Conservation (phyloP, 2,113 vertebrate species). For the Pseudois nayaur region DNA sequence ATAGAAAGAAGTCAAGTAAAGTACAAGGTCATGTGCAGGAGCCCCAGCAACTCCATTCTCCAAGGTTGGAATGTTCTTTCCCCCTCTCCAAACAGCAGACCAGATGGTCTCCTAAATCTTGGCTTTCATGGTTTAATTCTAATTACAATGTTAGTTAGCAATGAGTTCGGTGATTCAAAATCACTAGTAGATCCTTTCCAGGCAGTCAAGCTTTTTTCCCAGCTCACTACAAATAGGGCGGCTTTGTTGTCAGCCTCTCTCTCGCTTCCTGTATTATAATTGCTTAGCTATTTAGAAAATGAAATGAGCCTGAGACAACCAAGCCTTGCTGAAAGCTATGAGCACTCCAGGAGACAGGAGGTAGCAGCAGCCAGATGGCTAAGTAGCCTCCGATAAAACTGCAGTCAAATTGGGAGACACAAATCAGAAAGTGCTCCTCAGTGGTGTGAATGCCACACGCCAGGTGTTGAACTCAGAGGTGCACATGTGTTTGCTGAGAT, state of each 20-base stretch:
- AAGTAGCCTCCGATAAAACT: not conserved
- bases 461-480: conserved; percentile 26
- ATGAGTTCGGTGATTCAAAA: conserved; percentile 55
- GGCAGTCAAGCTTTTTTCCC: not conserved
- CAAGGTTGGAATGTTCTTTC: conserved; percentile 50
- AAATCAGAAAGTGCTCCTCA: conserved; percentile 11
- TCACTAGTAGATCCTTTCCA: conserved; percentile 27
- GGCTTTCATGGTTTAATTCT: conserved; percentile 53
- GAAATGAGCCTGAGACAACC: conserved; percentile 40
- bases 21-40: conserved; percentile 60
- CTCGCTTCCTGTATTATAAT: conserved; percentile 29
- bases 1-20: conserved; percentile 48
- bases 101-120: conserved; percentile 60
- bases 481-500: not conserved
- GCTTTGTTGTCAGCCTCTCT: conserved; percentile 21
- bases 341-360: not conserved
- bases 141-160: conserved; percentile 66
- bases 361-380: conserved; percentile 38
- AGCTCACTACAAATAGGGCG: not conserved
- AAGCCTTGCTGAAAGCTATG: not conserved
- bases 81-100: conserved; percentile 40
- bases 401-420: conserved; percentile 27
- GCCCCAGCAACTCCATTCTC: conserved; percentile 46
- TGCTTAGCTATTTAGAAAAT: conserved; percentile 38
- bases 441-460: not conserved